Percentiles rank a stretch among this genome's conserved stretches.
Conservation (phyloP, 2,888 invertebrate species). For the Zootermopsis nevadensis region DNA sequence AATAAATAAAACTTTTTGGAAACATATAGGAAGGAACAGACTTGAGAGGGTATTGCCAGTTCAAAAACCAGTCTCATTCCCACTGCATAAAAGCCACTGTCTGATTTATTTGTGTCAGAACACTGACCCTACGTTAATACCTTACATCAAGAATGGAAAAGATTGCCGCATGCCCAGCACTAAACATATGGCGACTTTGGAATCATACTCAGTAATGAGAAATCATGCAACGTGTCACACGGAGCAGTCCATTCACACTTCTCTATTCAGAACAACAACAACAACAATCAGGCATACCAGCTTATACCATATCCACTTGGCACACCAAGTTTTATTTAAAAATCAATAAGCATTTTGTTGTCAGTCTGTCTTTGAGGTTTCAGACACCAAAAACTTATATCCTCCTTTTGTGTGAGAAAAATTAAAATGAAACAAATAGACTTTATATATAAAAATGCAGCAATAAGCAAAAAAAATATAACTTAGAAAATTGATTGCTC, state of each 20-base stretch:
- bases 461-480: constrained; percentile 6
- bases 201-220: no score
- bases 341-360: background rate
- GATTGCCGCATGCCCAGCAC: no score
- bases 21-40: no score
- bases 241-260: no score
- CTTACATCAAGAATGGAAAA: no score
- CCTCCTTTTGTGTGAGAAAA: background rate
- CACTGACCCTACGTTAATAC: background rate
- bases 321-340: constrained; percentile 19
- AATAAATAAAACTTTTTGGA: background rate
- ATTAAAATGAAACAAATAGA: background rate
- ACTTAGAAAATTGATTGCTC: constrained; percentile 20
- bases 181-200: no score
- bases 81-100: no score
- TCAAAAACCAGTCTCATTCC: background rate
- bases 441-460: constrained; percentile 12
- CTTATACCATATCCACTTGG: constrained; percentile 20
- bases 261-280: no score
- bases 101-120: no score
- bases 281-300: background rate
- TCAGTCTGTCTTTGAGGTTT: background rate
- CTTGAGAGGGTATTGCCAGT: background rate
- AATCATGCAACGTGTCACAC: no score
- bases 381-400: background rate